phyloP scores from a whole-genome alignment of 2,888 invertebrate genomes.

The Dusona sp. region DNA sequence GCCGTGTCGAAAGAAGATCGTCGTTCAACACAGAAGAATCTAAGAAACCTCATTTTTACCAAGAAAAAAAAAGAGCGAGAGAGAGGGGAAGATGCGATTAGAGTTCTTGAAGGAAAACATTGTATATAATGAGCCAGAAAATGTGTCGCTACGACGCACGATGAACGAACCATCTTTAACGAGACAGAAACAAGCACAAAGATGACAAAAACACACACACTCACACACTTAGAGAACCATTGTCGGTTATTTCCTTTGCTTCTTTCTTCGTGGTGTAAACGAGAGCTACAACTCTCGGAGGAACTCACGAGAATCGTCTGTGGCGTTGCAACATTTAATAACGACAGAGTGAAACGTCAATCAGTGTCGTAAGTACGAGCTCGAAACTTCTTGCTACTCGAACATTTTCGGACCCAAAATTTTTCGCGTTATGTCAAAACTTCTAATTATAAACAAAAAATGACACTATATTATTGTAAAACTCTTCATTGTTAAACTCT shows the following conservation, averaged over 20 bases:
- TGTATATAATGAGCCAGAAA: conserved; percentile 53
- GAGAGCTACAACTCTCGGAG: neutral
- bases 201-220: neutral
- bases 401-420: neutral
- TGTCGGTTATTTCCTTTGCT: neutral
- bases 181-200: conserved; percentile 23
- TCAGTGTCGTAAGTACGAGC: conserved; percentile 11
- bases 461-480: too few relatives aligned
- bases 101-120: conserved; percentile 61
- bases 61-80: neutral
- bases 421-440: neutral
- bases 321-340: conserved; percentile 23
- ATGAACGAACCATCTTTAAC: conserved; percentile 41
- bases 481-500: too few relatives aligned
- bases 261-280: neutral
- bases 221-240: neutral
- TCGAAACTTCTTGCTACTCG: neutral
- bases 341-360: conserved; percentile 37
- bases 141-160: conserved; percentile 49
- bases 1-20: conserved; percentile 53
- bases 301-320: neutral
- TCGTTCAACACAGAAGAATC: conserved; percentile 8
- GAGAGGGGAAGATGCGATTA: conserved; percentile 51
- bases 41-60: conserved; percentile 15
- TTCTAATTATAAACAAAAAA: neutral